Evolutionary conservation across 2,888 invertebrate species (phyloP).

Genomic region (Reticulitermes lucifugus): DNA sequence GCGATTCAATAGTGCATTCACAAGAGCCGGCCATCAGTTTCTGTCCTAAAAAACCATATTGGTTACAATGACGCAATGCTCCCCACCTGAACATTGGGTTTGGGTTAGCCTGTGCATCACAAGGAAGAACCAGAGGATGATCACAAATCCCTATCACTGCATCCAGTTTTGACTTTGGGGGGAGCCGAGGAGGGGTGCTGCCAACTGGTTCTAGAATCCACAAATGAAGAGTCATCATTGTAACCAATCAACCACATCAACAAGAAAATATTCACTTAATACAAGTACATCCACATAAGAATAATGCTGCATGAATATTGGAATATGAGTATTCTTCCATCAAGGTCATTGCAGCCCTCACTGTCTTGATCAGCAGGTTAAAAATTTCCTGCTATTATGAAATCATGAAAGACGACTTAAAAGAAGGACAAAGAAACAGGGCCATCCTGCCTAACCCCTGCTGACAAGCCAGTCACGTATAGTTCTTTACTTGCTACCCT

Average conservation of each 20-base stretch:
- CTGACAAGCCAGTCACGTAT: too few relatives aligned
- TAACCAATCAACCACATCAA: too few relatives aligned
- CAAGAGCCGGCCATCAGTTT: too few relatives aligned
- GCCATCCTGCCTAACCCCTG: too few relatives aligned
- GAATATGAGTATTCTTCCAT: too few relatives aligned
- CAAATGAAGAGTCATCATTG: neutral
- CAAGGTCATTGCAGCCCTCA: neutral
- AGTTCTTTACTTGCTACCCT: too few relatives aligned
- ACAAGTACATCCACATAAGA: too few relatives aligned
- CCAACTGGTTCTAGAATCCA: conserved; percentile 60
- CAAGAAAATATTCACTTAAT: too few relatives aligned
- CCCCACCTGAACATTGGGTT: conserved; percentile 59
- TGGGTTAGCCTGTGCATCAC: conserved; percentile 63
- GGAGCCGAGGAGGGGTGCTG: conserved; percentile 69
- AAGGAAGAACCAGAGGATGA: conserved; percentile 59
- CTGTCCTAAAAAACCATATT: too few relatives aligned
- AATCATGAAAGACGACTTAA: conserved; percentile 56
- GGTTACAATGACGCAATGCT: neutral
- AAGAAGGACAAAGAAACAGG: neutral
- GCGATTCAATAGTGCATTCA: too few relatives aligned
- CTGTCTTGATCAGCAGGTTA: conserved; percentile 44
- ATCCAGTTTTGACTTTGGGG: conserved; percentile 65
- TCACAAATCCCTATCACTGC: conserved; percentile 56
- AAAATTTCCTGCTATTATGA: conserved; percentile 52
- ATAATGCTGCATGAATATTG: too few relatives aligned